Evolutionary conservation across 2,797 vertebrate species (phyloP).

Genomic region (Carcharodon carcharias): DNA sequence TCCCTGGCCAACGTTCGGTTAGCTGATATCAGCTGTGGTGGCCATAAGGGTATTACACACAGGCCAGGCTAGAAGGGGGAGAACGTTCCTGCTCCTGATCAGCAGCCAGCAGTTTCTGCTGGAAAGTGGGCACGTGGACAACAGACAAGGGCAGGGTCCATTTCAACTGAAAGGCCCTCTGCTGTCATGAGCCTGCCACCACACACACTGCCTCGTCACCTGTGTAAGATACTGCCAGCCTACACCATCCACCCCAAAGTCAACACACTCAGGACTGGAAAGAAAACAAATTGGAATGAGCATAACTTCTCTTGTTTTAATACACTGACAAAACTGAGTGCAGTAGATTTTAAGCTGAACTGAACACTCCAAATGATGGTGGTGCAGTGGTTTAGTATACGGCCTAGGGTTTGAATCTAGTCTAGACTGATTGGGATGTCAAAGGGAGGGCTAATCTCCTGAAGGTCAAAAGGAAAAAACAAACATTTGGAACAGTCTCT

Average conservation of each 20-base stretch:
- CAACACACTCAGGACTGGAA: neutral
- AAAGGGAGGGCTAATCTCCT: neutral
- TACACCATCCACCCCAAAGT: too few species aligned
- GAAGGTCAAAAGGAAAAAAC: neutral
- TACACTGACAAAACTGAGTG: neutral
- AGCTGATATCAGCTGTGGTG: neutral
- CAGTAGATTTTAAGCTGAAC: neutral
- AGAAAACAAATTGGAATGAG: neutral
- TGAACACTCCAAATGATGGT: neutral
- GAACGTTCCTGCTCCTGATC: neutral
- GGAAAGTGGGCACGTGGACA: neutral
- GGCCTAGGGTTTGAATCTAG: neutral
- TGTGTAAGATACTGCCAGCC: neutral
- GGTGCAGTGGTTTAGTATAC: neutral
- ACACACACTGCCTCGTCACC: neutral
- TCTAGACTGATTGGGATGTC: neutral
- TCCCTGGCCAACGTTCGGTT: neutral
- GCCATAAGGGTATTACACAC: neutral
- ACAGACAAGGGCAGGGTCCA: neutral
- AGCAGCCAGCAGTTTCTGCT: neutral
- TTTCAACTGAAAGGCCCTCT: neutral
- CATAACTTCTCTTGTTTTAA: neutral
- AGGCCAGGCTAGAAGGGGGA: neutral
- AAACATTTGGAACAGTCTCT: neutral
- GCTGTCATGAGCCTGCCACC: neutral